These are phyloP conservation scores for Trichonephila clavipes DNA, from an alignment of 1,140 invertebrate genomes.

Conservation along the genomic window DNA sequence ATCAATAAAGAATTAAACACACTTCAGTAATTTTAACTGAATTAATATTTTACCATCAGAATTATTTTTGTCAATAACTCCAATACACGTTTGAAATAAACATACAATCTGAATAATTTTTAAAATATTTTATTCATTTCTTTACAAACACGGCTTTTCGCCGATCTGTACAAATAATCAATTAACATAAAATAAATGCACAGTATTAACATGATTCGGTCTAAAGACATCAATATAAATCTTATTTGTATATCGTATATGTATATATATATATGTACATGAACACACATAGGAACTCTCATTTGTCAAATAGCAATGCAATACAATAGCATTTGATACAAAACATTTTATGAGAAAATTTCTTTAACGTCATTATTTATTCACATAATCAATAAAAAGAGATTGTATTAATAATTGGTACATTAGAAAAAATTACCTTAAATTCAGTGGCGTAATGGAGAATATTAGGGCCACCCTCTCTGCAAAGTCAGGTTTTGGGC, in stretches of 20 bases:
- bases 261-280: slow-evolving; percentile 37
- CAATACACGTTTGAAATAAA: too few relatives aligned
- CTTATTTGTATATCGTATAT: slow-evolving; percentile 12
- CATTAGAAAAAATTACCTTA: too few relatives aligned
- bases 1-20: too few relatives aligned
- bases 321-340: neutral
- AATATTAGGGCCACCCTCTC: too few relatives aligned
- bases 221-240: slow-evolving; percentile 17
- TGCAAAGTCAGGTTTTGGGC: too few relatives aligned
- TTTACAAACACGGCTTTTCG: slow-evolving; percentile 10
- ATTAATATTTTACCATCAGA: too few relatives aligned
- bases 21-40: too few relatives aligned
- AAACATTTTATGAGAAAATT: neutral
- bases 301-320: slow-evolving; percentile 7
- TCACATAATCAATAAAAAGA: too few relatives aligned
- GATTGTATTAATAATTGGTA: too few relatives aligned
- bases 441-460: too few relatives aligned
- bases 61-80: too few relatives aligned
- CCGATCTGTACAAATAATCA: slow-evolving; percentile 36
- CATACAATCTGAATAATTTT: neutral
- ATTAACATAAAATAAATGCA: slow-evolving; percentile 47
- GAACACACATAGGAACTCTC: slow-evolving; percentile 62
- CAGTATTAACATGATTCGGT: slow-evolving; percentile 8
- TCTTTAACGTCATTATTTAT: neutral
- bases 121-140: slow-evolving; percentile 5